Evolutionary conservation across 2,888 invertebrate species (phyloP), one percentile per base, ranked within the genome.

Genomic region (Phyllotreta cruciferae): DNA sequence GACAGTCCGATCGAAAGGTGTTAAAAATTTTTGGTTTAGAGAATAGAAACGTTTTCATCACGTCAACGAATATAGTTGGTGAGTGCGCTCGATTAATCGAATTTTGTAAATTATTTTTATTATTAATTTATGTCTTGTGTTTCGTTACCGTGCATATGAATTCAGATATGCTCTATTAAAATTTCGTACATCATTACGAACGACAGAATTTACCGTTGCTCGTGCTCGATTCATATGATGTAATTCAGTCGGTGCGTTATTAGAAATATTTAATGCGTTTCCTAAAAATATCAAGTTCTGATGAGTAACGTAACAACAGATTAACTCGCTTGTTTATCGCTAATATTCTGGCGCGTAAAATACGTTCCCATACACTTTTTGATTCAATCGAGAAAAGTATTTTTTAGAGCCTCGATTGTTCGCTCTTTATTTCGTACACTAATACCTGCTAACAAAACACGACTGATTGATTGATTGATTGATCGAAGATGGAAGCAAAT

Each of bases 131-230:
- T 60, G 56, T 63, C 53, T 53, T 64, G 58, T 60, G 54, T 47
- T 62, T 65, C 61, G 62, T 65, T 63, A 61, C 58, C 60, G 60
- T 63, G 67, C 57, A 65, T 68, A 73, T 24, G 24, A 24, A 24
- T 24, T 74, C 73, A 74, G 73, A 73, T 71, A 74, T 71, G 74
- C 71, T 75, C 74, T 75, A 74, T 71, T 74, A 74, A 74, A 71
- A 71, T 65, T 68, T 55, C 38, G 63, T 66, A 14, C 55, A 68
- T 66, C 62, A 63, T 63, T 66, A 64, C 71, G 66, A 70, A 69
- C 70, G 72, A 71, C 73, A 68, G 54, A 13, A 5, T 60, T 61
- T 72, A 74, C 74, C 69, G 73, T 73, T 73, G 74, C 64, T 69
- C 66, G 42, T 11, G 11, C 58, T 7, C 39, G 10, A 47, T 41